Evolutionary conservation across 2,888 invertebrate genomes (phyloP), one percentile per base, ranked within the genome.

Genomic region (Tridacna gigas): DNA sequence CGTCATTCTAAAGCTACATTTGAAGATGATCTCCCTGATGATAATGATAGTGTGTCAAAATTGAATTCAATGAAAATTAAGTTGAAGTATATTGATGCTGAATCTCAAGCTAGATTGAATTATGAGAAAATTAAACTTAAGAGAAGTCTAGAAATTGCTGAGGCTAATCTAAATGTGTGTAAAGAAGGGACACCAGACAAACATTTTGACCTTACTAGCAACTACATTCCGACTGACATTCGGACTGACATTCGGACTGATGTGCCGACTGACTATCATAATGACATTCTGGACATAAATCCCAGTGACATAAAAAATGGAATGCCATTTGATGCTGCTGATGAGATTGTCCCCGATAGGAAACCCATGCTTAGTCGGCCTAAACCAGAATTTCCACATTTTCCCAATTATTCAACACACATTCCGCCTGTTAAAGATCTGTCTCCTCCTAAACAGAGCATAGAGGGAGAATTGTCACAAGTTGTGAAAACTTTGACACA

Each of bases 401-500:
- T 37, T 37, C 37, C 37, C 37, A 37, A 37, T 37, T 37, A 37
- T 37, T 37, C 37, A 37, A 37, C 37, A 37, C 37, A 37, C 37
- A 37, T 37, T 37, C 37, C 37, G 37, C 37, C 37, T 37, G 37
- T 37, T 37, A 37, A 37, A 37, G 37, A 37, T 37, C 37, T 37
- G 37, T 37, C 37, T 37, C 37, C 37, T 37, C 37, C 37, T 37
- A 37, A 37, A 37, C 37, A 37, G 37, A 37, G 37, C 37, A 37
- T 37, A 37, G 37, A 37, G 37, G 37, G 37, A 37, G 37, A 37
- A 37, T 37, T 37, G 37, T 37, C 37, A 37, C 37, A 56, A 56
- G 3, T 56, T 20, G 56, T 20, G 56, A 80, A 76, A 74, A 51
- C 74, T 13, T 56, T 83, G 20, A 28, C 73, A 26, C 77, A 84